Evolutionary conservation across 2,113 vertebrate genomes (phyloP).

Genomic region (Bothrops jararaca): DNA sequence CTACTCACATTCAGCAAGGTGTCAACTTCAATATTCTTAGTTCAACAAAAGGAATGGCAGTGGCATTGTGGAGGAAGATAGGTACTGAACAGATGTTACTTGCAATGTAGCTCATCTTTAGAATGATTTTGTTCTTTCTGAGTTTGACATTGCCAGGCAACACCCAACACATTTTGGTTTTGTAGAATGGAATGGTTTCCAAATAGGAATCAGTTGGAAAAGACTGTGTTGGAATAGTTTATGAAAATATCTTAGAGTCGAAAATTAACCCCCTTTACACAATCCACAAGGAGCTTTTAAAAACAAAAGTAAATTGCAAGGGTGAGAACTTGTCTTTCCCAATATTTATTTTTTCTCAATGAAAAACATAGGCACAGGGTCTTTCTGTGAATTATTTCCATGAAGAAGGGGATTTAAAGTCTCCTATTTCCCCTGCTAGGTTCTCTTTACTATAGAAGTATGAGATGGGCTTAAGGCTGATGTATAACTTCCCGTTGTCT

Average conservation of each 20-base stretch:
- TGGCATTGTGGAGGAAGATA: not conserved
- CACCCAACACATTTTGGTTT: not conserved
- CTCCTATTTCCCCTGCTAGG: not conserved
- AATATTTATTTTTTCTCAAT: not conserved
- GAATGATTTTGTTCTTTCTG: not conserved
- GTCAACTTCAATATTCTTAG: not conserved
- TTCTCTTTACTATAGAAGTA: not conserved
- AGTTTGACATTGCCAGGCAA: not conserved
- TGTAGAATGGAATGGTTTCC: not conserved
- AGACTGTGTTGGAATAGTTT: not conserved
- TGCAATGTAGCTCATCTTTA: not conserved
- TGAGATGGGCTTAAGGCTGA: not conserved
- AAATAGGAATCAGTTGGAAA: not conserved
- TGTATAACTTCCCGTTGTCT: not conserved
- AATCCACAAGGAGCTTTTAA: not conserved
- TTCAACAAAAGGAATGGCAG: not conserved
- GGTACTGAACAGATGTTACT: not conserved
- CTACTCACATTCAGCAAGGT: not conserved
- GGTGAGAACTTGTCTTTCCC: not conserved
- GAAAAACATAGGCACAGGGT: not conserved
- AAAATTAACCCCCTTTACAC: not conserved
- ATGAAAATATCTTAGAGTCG: not conserved
- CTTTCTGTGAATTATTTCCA: not conserved
- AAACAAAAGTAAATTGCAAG: not conserved
- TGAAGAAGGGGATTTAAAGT: not conserved